A percentile compares a stretch with the other conserved stretches of the same genome.
Conservation (phyloP, 2,888 invertebrate species). For the Axea sp. region DNA sequence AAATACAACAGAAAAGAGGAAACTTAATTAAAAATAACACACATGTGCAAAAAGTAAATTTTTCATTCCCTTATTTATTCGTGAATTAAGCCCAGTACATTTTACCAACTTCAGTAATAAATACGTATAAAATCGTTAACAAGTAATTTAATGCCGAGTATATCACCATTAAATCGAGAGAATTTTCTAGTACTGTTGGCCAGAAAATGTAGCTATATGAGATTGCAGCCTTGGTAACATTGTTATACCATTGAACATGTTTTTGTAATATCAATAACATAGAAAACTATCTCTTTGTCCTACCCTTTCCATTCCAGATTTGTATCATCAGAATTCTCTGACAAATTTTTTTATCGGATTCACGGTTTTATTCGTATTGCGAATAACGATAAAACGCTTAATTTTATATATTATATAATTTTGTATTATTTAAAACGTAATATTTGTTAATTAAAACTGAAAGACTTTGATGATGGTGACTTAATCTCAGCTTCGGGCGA, state of each 20-base stretch:
- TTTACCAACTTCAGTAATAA: constrained; percentile 46
- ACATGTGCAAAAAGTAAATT: constrained; percentile 24
- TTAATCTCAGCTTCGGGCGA: constrained; percentile 24
- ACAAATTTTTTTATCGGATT: too few relatives aligned
- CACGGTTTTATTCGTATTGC: too few relatives aligned
- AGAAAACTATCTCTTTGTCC: too few relatives aligned
- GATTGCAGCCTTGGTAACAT: constrained; percentile 14
- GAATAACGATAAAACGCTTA: too few relatives aligned
- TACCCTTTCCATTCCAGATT: too few relatives aligned
- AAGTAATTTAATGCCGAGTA: constrained; percentile 36
- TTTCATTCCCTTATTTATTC: constrained; percentile 22
- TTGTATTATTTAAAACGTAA: too few relatives aligned
- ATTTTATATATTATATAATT: too few relatives aligned
- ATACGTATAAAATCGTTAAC: constrained; percentile 52
- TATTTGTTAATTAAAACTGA: too few relatives aligned
- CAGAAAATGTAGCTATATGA: constrained; percentile 45
- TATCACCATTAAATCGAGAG: constrained; percentile 40
- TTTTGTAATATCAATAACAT: constrained; percentile 24
- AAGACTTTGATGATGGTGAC: constrained; percentile 11
- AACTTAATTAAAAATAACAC: constrained; percentile 9
- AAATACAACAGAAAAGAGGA: neutral
- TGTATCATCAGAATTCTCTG: too few relatives aligned
- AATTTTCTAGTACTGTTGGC: constrained; percentile 32
- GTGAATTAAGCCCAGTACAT: constrained; percentile 13
- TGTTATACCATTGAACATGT: constrained; percentile 29